Conservation (phyloP, 2,797 vertebrate species). For the Champsocephalus gunnari region DNA sequence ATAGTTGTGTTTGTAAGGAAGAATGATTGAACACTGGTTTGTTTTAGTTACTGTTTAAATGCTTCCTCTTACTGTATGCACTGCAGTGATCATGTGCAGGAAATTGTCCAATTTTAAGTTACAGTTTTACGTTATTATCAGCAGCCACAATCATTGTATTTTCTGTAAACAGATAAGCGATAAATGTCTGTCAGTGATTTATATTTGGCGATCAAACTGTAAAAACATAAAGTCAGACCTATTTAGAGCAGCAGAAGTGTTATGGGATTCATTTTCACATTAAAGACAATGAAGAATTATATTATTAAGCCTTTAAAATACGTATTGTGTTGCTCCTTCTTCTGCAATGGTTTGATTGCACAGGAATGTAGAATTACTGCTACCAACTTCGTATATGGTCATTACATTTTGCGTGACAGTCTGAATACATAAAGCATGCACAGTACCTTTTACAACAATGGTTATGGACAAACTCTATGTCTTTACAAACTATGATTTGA, state of each 20-base stretch:
- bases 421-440: neutral
- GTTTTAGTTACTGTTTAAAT: neutral
- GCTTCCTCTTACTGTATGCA: neutral
- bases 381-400: no score
- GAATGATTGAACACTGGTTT: neutral
- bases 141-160: neutral
- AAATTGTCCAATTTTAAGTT: slow-evolving; percentile 5
- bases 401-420: neutral
- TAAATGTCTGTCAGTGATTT: slow-evolving; percentile 23
- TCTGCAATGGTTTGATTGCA: neutral
- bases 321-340: neutral
- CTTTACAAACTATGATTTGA: neutral
- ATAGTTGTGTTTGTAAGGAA: neutral
- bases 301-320: neutral
- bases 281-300: neutral
- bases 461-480: neutral
- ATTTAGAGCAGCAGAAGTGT: neutral
- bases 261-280: neutral
- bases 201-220: neutral
- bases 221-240: neutral
- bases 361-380: neutral
- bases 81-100: slow-evolving; percentile 1
- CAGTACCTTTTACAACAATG: neutral
- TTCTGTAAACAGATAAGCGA: neutral
- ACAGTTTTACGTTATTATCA: slow-evolving; percentile 7